Base-by-base conservation (phyloP, 2,113 vertebrate species). In the Pimephales promelas region DNA sequence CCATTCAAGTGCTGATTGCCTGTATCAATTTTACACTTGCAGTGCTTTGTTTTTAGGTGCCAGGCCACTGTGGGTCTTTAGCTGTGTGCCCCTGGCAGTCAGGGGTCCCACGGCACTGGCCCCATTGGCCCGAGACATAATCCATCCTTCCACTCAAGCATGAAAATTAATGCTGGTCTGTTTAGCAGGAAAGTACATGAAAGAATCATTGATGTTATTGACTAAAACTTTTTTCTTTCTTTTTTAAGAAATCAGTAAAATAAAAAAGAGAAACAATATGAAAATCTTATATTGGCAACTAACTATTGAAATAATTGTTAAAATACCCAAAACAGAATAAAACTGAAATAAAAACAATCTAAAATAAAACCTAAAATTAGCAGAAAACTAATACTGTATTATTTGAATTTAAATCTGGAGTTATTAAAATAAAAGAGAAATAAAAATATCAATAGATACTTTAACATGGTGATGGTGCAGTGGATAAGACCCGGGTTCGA, bases 11-110 rank as follows among this genome's bases (percentile, higher is more conserved):
- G 18, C 64, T 68, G 34, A 40, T 68, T 68, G 64, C 34, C 64
- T 68, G 20, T 68, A 68, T 68, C 4, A 68, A 68, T 68, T 68
- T 68, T 68, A 68, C 34, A 68, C 34, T 68, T 40, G 20, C 64
- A 68, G 34, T 40, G 64, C 18, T 20, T 68, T 40, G 18, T 40
- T 68, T 68, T 10, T 36, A 10, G 64, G 64, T 68, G 34, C 64
- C 64, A 68, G 64, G 34, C 20, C 34, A 68, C 64, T 5, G 4
- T 68, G 64, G 64, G 64, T 20, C 34, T 68, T 68, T 34, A 68
- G 64, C 34, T 40, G 9, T 9, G 22, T 20, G 64, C 20, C 64
- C 64, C 34, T 68, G 64, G 64, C 64, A 68, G 64, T 68, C 2
- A 36, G 64, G 36, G 64, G 64, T 68, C 64, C 64, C 64, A 68